These are phyloP conservation scores for Lycaon pictus DNA, from an alignment of 2,113 vertebrate species.

Conservation along the genomic window DNA sequence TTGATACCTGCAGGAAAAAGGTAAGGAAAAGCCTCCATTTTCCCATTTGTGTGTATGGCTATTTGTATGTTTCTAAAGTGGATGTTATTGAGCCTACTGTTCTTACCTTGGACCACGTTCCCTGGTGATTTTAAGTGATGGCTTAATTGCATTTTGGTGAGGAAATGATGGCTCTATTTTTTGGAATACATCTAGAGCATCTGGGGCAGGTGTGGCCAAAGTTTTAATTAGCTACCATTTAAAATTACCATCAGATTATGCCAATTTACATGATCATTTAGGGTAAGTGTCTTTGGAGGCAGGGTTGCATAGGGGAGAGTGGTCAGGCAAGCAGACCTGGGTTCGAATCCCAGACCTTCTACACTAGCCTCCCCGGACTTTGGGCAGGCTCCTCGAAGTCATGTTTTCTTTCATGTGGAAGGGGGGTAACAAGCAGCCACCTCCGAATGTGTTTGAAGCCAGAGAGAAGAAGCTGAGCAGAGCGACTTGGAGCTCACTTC, in stretches of 20 bases:
- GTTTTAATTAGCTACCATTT: not conserved
- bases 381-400: not conserved
- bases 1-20: not conserved
- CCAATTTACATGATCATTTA: not conserved
- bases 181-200: not conserved
- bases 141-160: not conserved
- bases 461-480: not conserved
- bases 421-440: not conserved
- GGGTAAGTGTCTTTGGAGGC: not conserved
- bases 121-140: not conserved
- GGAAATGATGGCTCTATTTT: not conserved
- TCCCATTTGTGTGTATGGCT: not conserved
- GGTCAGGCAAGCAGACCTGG: not conserved
- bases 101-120: not conserved
- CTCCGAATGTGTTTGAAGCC: not conserved
- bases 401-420: not conserved
- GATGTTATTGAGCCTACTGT: not conserved
- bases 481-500: not conserved
- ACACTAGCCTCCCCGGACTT: accelerated
- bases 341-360: not conserved
- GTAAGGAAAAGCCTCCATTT: not conserved
- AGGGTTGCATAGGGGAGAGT: not conserved
- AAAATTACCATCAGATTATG: not conserved
- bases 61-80: not conserved
- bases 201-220: not conserved